phyloP scores from a whole-genome alignment of 1,140 invertebrate genomes.

The Eulimnadia texana region DNA sequence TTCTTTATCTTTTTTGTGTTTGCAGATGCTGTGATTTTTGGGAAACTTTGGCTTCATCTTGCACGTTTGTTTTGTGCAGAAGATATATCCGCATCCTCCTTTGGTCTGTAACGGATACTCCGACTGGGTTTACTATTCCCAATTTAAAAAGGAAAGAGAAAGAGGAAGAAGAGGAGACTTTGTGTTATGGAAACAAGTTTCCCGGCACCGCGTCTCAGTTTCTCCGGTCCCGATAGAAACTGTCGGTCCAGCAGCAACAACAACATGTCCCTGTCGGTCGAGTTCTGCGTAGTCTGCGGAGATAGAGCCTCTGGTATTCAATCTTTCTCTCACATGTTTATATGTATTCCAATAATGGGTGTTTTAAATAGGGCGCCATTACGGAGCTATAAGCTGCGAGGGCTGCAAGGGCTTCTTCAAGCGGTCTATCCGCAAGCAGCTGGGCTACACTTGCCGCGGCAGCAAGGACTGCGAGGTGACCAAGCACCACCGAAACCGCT shows the following conservation, averaged over 20 bases:
- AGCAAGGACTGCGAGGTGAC: constrained; percentile 92
- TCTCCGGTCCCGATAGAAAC: background rate
- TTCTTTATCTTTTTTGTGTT: too few relatives aligned
- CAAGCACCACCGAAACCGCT: constrained; percentile 90
- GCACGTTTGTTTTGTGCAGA: too few relatives aligned
- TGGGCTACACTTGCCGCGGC: constrained; percentile 89
- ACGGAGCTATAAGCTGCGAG: constrained; percentile 86
- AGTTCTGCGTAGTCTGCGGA: constrained; percentile 85
- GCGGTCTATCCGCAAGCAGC: constrained; percentile 78
- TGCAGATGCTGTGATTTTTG: too few relatives aligned
- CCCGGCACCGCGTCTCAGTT: background rate
- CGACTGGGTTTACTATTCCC: too few relatives aligned
- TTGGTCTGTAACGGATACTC: too few relatives aligned
- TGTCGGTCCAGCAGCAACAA: constrained; percentile 2
- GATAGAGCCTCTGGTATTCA: constrained; percentile 67
- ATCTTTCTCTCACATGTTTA: too few relatives aligned
- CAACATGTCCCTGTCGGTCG: constrained; percentile 44
- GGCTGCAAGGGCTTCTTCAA: constrained; percentile 89
- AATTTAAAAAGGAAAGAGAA: too few relatives aligned
- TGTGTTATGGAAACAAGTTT: background rate
- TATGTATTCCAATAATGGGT: too few relatives aligned
- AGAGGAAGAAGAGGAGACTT: too few relatives aligned
- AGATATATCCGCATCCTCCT: too few relatives aligned
- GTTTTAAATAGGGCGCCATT: constrained; percentile 69
- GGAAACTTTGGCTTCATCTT: too few relatives aligned